Conservation (phyloP, 1,140 invertebrate genomes). For the Anadara kagoshimensis region DNA sequence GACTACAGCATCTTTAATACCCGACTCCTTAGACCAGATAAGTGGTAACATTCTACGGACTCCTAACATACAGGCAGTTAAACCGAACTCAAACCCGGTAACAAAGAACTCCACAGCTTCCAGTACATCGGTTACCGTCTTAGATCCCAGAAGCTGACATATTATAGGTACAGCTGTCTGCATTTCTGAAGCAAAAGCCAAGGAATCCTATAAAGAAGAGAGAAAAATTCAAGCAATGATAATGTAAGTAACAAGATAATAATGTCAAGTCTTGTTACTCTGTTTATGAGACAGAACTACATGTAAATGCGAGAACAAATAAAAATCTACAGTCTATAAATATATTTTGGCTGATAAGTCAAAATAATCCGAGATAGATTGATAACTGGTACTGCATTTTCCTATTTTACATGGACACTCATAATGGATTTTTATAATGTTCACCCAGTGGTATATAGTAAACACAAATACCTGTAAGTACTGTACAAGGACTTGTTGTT, state of each 20-base stretch:
- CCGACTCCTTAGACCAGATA: constrained; percentile 82
- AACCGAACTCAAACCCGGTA: constrained; percentile 82
- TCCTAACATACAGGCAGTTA: constrained; percentile 82
- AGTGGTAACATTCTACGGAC: constrained; percentile 85
- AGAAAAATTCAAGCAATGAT: no score
- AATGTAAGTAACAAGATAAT: no score
- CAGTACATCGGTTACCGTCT: constrained; percentile 84
- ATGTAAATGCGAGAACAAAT: no score
- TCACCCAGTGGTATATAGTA: not conserved
- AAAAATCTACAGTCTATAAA: no score
- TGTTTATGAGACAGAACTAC: no score
- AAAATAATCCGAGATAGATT: no score
- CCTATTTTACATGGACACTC: no score
- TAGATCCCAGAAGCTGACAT: constrained; percentile 83
- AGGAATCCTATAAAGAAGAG: constrained; percentile 77
- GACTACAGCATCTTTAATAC: constrained; percentile 80
- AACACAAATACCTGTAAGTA: constrained; percentile 66
- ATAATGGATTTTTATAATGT: no score
- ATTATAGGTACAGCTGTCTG: constrained; percentile 83
- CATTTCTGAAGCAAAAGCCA: constrained; percentile 81
- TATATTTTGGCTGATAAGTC: no score
- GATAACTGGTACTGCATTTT: no score
- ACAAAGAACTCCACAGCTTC: constrained; percentile 91
- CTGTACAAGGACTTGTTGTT: constrained; percentile 72
- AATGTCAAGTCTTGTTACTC: no score